Evolutionary conservation across 2,888 invertebrate genomes (phyloP).

Genomic region (Altica lythri): DNA sequence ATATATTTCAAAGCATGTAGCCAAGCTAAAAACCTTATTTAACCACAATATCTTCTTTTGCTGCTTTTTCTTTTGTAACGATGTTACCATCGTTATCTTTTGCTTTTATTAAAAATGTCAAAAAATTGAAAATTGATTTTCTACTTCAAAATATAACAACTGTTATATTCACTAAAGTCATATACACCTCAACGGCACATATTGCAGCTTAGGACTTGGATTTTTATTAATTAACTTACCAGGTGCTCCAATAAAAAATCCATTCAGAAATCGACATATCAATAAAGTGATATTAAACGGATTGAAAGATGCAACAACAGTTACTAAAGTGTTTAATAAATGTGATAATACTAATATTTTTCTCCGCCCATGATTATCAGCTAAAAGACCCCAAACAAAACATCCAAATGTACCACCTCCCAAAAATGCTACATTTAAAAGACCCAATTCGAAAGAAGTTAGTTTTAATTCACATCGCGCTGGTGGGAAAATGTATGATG

Average conservation of each 20-base stretch:
- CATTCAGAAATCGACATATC: constrained; percentile 67
- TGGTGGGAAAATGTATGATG: constrained; percentile 74
- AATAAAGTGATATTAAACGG: constrained; percentile 37
- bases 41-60: too few relatives aligned
- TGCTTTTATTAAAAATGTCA: too few relatives aligned
- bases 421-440: constrained; percentile 74
- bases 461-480: constrained; percentile 72
- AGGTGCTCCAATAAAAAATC: constrained; percentile 58
- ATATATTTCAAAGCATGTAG: too few relatives aligned
- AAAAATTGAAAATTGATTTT: too few relatives aligned
- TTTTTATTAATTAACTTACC: constrained; percentile 9
- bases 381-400: constrained; percentile 79
- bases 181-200: background rate
- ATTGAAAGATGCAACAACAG: constrained; percentile 47
- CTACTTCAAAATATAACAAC: background rate
- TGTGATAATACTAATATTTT: constrained; percentile 54
- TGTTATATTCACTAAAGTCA: background rate
- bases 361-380: constrained; percentile 75
- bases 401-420: constrained; percentile 75
- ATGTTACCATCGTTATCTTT: too few relatives aligned
- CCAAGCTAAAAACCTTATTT: too few relatives aligned
- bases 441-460: constrained; percentile 68
- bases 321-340: constrained; percentile 59
- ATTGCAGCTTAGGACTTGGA: too few relatives aligned
- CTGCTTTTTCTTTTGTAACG: too few relatives aligned